Conservation (phyloP, 2,888 invertebrate genomes). For the Xylota sylvarum region DNA sequence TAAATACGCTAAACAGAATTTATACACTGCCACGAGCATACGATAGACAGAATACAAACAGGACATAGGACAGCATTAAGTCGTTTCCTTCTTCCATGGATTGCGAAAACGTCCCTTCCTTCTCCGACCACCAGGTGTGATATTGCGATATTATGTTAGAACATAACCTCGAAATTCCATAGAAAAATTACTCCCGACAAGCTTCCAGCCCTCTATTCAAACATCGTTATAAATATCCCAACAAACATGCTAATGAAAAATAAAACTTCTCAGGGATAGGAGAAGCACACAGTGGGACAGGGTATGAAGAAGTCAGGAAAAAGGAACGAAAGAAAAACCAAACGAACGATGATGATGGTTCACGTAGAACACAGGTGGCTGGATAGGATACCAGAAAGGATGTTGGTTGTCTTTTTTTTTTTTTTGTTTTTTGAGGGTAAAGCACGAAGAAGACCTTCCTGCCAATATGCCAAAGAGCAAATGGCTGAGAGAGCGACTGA, state of each 20-base stretch:
- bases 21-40: conserved; percentile 14
- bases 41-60: conserved; percentile 29
- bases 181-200: conserved; percentile 20
- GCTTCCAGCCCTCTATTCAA: conserved; percentile 34
- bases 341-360: conserved; percentile 31
- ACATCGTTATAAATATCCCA: conserved; percentile 67
- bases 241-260: conserved; percentile 75
- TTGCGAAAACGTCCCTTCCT: neutral
- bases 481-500: conserved; percentile 50
- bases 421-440: neutral
- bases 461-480: conserved; percentile 72
- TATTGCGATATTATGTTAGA: conserved; percentile 63
- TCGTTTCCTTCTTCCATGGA: conserved; percentile 29
- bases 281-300: neutral
- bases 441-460: conserved; percentile 41
- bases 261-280: conserved; percentile 51
- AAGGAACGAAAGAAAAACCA: neutral
- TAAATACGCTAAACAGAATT: conserved; percentile 38
- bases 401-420: conserved; percentile 15
- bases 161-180: conserved; percentile 60
- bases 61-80: conserved; percentile 40
- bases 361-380: conserved; percentile 61
- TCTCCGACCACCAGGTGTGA: conserved; percentile 63
- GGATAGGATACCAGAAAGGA: conserved; percentile 30
- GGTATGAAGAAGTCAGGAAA: conserved; percentile 44